These are phyloP conservation scores for Sepioteuthis lessoniana DNA, from an alignment of 2,888 invertebrate species.

Conservation along the genomic window DNA sequence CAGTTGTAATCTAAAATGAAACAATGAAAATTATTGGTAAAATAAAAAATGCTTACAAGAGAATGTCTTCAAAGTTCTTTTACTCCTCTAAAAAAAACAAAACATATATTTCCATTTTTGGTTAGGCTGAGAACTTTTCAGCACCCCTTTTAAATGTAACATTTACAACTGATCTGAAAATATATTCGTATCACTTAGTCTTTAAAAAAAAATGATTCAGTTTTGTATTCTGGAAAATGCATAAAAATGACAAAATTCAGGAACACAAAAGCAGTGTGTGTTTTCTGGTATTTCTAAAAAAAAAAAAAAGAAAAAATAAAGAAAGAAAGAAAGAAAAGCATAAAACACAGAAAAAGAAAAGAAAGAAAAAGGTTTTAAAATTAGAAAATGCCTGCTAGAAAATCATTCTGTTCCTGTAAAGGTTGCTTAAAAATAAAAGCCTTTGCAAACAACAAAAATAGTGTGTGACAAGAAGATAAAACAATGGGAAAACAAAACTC, in stretches of 20 bases:
- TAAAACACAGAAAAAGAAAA: neutral
- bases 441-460: constrained; percentile 25
- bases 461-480: constrained; percentile 16
- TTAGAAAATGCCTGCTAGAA: constrained; percentile 5
- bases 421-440: constrained; percentile 7
- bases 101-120: no score
- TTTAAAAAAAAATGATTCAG: neutral
- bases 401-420: constrained; percentile 20
- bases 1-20: no score
- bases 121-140: no score
- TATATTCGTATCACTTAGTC: neutral
- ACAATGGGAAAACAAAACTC: neutral
- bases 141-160: neutral
- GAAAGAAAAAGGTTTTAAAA: neutral
- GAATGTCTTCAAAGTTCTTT: no score
- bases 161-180: neutral
- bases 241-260: neutral
- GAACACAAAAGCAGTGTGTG: neutral
- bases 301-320: no score
- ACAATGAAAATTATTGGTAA: no score
- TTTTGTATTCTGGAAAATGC: neutral
- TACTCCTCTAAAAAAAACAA: no score
- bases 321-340: neutral
- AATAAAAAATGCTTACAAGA: no score
- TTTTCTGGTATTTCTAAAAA: neutral